phyloP scores from a whole-genome alignment of 2,113 vertebrate species.

The Meleagris gallopavo region DNA sequence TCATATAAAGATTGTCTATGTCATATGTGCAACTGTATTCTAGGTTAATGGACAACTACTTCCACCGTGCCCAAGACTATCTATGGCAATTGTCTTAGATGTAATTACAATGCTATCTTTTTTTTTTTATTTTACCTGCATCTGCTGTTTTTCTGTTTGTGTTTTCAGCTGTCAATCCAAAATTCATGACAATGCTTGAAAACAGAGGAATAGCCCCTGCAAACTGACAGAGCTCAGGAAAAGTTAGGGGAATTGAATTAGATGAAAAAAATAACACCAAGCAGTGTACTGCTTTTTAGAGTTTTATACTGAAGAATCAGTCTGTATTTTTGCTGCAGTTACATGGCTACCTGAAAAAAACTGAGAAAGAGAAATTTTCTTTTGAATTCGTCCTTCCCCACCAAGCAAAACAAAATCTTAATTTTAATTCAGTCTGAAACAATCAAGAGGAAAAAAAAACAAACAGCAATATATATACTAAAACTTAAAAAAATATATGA shows the following conservation, averaged over 20 bases:
- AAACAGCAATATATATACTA: neutral
- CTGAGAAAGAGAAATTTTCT: neutral
- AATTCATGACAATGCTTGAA: neutral
- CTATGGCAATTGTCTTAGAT: neutral
- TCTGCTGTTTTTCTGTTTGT: neutral
- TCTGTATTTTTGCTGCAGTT: neutral
- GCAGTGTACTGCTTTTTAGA: neutral
- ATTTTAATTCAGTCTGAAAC: neutral
- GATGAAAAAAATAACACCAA: neutral
- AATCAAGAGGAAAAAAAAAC: neutral
- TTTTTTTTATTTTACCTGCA: neutral
- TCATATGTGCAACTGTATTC: neutral
- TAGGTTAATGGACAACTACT: neutral
- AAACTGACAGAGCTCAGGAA: neutral
- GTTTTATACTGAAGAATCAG: neutral
- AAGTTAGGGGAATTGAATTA: neutral
- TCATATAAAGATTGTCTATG: slow-evolving; percentile 6
- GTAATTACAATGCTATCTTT: neutral
- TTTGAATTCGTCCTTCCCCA: neutral
- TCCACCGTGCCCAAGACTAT: neutral
- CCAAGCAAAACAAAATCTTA: neutral
- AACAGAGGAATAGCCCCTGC: neutral
- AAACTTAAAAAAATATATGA: neutral
- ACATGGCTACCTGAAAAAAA: neutral
- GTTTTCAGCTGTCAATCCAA: slow-evolving; percentile 14